A percentile compares a stretch with the other conserved stretches of the same genome.
These are phyloP conservation scores for Eupristina koningsbergeri DNA, from an alignment of 1,140 invertebrate genomes.

Conservation along the genomic window DNA sequence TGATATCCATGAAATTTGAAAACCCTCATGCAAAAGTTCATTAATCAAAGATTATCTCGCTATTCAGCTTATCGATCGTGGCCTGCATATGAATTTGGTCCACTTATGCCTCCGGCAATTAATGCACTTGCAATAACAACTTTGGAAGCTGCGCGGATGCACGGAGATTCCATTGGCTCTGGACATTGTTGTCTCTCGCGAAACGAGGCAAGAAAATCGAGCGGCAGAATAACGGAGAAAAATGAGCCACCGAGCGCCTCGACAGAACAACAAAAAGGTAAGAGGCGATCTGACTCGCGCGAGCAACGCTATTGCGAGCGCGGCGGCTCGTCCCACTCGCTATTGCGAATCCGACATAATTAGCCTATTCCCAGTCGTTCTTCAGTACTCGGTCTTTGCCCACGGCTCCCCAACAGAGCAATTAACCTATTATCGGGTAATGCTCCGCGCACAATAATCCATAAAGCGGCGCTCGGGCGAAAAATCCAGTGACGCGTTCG, in stretches of 20 bases:
- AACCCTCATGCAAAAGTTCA: neutral
- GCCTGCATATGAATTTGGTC: neutral
- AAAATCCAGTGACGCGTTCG: neutral
- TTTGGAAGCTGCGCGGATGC: neutral
- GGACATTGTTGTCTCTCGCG: neutral
- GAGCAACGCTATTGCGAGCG: constrained; percentile 28
- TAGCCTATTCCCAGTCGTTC: constrained; percentile 39
- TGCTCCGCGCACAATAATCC: constrained; percentile 17
- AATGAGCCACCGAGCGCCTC: neutral
- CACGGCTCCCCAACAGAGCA: neutral
- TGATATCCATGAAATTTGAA: neutral
- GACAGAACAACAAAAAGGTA: neutral
- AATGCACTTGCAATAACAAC: neutral
- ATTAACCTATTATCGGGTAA: constrained; percentile 50
- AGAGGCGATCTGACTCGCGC: neutral
- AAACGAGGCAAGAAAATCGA: neutral
- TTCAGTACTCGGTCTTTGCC: neutral
- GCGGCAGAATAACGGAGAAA: neutral
- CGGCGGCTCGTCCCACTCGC: constrained; percentile 35
- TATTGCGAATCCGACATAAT: constrained; percentile 43
- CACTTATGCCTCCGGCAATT: neutral
- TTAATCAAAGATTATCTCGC: neutral
- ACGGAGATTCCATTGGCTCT: neutral
- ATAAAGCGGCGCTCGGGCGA: neutral
- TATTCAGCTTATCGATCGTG: neutral